Evolutionary conservation across 2,797 vertebrate species (phyloP).

Genomic region (Sebastes flavidus): DNA sequence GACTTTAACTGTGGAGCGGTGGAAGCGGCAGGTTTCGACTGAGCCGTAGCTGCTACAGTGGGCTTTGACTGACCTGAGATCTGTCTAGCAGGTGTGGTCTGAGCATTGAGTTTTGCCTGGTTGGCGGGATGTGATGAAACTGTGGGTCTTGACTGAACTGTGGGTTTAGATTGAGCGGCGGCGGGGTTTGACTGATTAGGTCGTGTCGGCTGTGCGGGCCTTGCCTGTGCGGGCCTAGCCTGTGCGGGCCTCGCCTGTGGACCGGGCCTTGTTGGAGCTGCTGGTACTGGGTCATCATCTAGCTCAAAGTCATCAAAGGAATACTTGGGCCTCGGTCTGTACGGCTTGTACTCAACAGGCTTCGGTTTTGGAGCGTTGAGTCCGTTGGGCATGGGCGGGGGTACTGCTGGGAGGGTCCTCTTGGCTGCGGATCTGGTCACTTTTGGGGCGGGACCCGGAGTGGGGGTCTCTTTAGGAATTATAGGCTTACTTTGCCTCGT

Average conservation of each 20-base stretch:
- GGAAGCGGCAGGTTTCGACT: slow-evolving; percentile 29
- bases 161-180: slow-evolving; percentile 12
- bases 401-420: slow-evolving; percentile 75
- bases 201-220: slow-evolving; percentile 7
- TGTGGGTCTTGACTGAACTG: slow-evolving; percentile 24
- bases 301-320: slow-evolving; percentile 85
- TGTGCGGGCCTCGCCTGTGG: slow-evolving; percentile 23
- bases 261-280: slow-evolving; percentile 20
- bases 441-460: slow-evolving; percentile 63
- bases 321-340: slow-evolving; percentile 83
- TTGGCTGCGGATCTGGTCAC: slow-evolving; percentile 66
- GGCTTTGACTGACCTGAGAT: slow-evolving; percentile 63
- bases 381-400: slow-evolving; percentile 85
- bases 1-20: slow-evolving; percentile 19
- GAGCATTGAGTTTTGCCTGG: slow-evolving; percentile 54
- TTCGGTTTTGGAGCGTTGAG: slow-evolving; percentile 74
- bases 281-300: slow-evolving; percentile 79
- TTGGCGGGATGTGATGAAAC: slow-evolving; percentile 34
- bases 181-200: slow-evolving; percentile 30
- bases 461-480: slow-evolving; percentile 31
- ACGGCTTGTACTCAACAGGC: slow-evolving; percentile 83
- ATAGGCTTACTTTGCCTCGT: slow-evolving; percentile 65
- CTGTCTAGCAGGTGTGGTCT: slow-evolving; percentile 35
- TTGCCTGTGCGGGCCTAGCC: not conserved
- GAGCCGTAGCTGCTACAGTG: slow-evolving; percentile 9